These are phyloP conservation scores for Melanogrammus aeglefinus DNA, from an alignment of 2,797 vertebrate species.

Conservation along the genomic window DNA sequence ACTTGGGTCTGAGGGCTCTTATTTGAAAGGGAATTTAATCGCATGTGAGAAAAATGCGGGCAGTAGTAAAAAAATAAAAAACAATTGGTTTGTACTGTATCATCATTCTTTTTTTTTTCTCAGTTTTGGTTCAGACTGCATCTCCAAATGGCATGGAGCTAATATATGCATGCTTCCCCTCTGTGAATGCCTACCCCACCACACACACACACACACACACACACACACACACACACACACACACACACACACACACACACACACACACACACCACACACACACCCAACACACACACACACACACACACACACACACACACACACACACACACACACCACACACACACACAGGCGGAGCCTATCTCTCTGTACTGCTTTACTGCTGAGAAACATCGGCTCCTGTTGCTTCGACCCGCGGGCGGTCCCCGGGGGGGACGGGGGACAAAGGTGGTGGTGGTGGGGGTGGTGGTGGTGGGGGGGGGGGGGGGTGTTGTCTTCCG, in stretches of 20 bases:
- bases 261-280: neutral
- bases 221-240: too few relatives aligned
- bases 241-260: too few relatives aligned
- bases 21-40: slow-evolving; percentile 17
- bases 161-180: too few relatives aligned
- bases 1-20: slow-evolving; percentile 24
- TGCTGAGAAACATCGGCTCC: slow-evolving; percentile 44
- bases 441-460: neutral
- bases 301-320: neutral
- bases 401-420: slow-evolving; percentile 46
- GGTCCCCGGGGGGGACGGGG: slow-evolving; percentile 11
- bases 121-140: neutral
- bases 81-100: neutral
- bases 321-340: neutral
- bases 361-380: neutral
- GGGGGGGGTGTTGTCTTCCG: slow-evolving; percentile 34
- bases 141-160: too few relatives aligned
- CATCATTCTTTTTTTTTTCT: neutral
- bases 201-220: too few relatives aligned
- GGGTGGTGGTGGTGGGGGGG: neutral
- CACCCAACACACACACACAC: neutral
- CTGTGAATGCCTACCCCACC: too few relatives aligned
- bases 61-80: too few relatives aligned
- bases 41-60: neutral
- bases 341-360: neutral